phyloP scores from a whole-genome alignment of 2,888 invertebrate genomes.

The Mesodorylaimus sp. region DNA sequence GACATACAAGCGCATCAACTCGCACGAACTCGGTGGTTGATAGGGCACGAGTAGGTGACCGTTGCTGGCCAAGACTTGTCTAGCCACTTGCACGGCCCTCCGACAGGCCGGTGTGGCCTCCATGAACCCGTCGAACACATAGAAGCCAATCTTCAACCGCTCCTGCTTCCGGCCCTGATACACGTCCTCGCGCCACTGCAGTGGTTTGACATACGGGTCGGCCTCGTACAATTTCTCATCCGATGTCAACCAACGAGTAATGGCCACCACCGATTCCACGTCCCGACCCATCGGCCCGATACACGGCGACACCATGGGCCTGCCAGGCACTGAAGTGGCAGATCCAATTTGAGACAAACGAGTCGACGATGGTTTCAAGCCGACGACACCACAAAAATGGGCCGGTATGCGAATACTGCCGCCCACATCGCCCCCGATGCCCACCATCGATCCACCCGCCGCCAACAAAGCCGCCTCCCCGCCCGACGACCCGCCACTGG shows the following conservation, averaged over 20 bases:
- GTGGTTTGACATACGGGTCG: neutral
- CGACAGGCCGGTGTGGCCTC: too few species aligned
- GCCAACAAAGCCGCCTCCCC: conserved; percentile 32
- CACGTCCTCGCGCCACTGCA: neutral
- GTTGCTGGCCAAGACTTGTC: too few species aligned
- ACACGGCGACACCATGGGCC: conserved; percentile 3
- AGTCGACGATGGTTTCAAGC: conserved; percentile 12
- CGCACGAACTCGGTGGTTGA: too few species aligned
- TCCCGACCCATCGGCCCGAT: conserved; percentile 30
- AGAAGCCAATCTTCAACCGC: too few species aligned
- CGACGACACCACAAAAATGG: conserved; percentile 32
- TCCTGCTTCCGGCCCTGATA: too few species aligned
- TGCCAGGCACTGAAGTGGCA: conserved; percentile 6
- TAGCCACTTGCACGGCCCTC: too few species aligned
- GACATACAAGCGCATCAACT: too few species aligned
- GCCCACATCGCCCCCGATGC: conserved; percentile 32
- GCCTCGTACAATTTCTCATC: neutral
- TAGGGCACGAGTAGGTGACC: too few species aligned
- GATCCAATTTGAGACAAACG: conserved; percentile 8
- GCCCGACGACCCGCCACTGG: conserved; percentile 33
- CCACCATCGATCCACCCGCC: conserved; percentile 31
- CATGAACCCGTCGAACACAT: too few species aligned
- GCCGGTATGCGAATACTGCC: conserved; percentile 34
- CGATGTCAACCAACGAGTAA: neutral
- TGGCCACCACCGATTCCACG: conserved; percentile 12